phyloP scores from a whole-genome alignment of 2,888 invertebrate genomes.

The Cremastobaeus sp. region DNA sequence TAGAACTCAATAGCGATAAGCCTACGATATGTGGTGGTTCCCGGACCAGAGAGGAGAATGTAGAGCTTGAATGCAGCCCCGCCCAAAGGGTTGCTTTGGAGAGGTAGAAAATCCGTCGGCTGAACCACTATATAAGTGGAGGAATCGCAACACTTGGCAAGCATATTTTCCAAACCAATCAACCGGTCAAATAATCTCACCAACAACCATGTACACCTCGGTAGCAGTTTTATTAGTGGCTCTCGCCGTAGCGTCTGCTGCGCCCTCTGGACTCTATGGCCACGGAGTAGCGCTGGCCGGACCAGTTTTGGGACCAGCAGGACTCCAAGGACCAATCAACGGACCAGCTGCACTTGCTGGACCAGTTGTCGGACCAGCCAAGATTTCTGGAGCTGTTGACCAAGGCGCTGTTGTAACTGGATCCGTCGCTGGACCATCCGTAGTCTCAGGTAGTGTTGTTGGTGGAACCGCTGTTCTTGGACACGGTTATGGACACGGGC shows the following conservation, averaged over 20 bases:
- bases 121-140: slow-evolving; percentile 72
- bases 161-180: slow-evolving; percentile 68
- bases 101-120: slow-evolving; percentile 58
- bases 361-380: slow-evolving; percentile 72
- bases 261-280: slow-evolving; percentile 69
- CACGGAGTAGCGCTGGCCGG: slow-evolving; percentile 71
- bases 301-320: slow-evolving; percentile 71
- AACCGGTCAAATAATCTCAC: slow-evolving; percentile 39
- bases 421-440: slow-evolving; percentile 74
- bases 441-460: slow-evolving; percentile 73
- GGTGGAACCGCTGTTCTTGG: slow-evolving; percentile 70
- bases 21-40: slow-evolving; percentile 44
- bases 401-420: slow-evolving; percentile 75
- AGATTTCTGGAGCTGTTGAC: slow-evolving; percentile 75
- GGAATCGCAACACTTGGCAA: slow-evolving; percentile 60
- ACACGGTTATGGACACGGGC: slow-evolving; percentile 49
- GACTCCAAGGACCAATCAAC: slow-evolving; percentile 69
- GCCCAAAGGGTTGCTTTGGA: slow-evolving; percentile 68
- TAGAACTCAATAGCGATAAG: slow-evolving; percentile 55
- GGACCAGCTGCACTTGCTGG: slow-evolving; percentile 73
- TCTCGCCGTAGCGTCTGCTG: slow-evolving; percentile 69
- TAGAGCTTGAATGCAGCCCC: slow-evolving; percentile 74
- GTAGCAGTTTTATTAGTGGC: slow-evolving; percentile 69
- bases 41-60: slow-evolving; percentile 68
- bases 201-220: slow-evolving; percentile 67